Percentiles rank a stretch among this genome's conserved stretches.
Conservation (phyloP, 2,888 invertebrate species). For the Eristalis arbustorum region DNA sequence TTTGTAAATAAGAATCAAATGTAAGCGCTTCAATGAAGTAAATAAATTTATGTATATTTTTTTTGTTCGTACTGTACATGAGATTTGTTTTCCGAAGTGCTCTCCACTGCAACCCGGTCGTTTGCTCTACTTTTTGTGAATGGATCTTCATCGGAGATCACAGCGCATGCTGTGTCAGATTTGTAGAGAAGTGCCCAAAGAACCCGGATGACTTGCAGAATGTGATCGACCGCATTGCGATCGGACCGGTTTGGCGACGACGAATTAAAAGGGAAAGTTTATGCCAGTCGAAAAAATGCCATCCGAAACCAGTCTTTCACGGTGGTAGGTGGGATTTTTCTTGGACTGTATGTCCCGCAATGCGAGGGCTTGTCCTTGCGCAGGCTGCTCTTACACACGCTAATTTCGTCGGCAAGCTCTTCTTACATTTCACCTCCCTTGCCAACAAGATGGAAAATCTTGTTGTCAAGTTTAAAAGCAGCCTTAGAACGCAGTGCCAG, state of each 20-base stretch:
- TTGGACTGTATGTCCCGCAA: too few relatives aligned
- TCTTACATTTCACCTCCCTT: too few relatives aligned
- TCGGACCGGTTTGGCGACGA: background rate
- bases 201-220: background rate
- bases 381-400: too few relatives aligned
- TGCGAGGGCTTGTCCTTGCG: too few relatives aligned
- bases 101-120: background rate
- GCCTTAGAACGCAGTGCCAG: too few relatives aligned
- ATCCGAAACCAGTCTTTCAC: background rate
- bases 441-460: too few relatives aligned
- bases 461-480: too few relatives aligned
- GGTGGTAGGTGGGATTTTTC: background rate
- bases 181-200: too few relatives aligned
- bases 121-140: background rate
- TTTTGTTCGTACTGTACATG: background rate
- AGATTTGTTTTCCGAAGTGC: background rate
- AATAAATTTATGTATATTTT: background rate
- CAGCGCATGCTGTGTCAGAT: too few relatives aligned
- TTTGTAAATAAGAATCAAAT: background rate
- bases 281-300: background rate
- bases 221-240: background rate
- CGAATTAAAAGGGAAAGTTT: background rate
- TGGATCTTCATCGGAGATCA: background rate
- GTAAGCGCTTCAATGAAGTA: background rate
- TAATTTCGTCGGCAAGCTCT: too few relatives aligned